Evolutionary conservation across 2,113 vertebrate genomes (phyloP).

Genomic region (Melanerpes aurifrons): DNA sequence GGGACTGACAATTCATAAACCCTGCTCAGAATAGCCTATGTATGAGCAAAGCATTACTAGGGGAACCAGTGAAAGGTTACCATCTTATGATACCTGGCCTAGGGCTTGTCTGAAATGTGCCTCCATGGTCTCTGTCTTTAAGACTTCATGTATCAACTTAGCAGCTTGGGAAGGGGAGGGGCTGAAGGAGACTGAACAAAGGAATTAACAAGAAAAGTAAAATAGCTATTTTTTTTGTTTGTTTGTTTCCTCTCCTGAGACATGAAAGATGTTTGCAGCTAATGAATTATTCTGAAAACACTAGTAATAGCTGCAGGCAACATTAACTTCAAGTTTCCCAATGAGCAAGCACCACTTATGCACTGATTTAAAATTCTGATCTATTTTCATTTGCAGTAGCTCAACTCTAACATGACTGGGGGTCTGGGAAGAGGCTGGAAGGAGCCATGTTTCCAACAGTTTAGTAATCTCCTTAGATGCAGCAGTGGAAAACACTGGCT

Average conservation of each 20-base stretch:
- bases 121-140: neutral
- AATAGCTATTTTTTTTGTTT: neutral
- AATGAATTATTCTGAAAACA: slow-evolving; percentile 65
- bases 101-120: neutral
- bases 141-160: neutral
- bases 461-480: neutral
- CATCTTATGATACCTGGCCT: neutral
- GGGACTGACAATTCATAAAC: neutral
- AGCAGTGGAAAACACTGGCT: neutral
- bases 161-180: neutral
- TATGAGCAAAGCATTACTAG: fast-evolving
- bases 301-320: slow-evolving; percentile 37
- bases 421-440: slow-evolving; percentile 43
- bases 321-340: slow-evolving; percentile 44
- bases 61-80: neutral
- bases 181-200: neutral
- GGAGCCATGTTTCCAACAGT: neutral
- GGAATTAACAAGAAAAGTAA: neutral
- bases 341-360: slow-evolving; percentile 32
- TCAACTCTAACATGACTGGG: neutral
- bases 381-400: slow-evolving; percentile 46
- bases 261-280: slow-evolving; percentile 21
- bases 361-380: slow-evolving; percentile 36
- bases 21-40: neutral
- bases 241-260: slow-evolving; percentile 7